Conservation (phyloP, 2,888 invertebrate genomes). For the Nysson spinosus region DNA sequence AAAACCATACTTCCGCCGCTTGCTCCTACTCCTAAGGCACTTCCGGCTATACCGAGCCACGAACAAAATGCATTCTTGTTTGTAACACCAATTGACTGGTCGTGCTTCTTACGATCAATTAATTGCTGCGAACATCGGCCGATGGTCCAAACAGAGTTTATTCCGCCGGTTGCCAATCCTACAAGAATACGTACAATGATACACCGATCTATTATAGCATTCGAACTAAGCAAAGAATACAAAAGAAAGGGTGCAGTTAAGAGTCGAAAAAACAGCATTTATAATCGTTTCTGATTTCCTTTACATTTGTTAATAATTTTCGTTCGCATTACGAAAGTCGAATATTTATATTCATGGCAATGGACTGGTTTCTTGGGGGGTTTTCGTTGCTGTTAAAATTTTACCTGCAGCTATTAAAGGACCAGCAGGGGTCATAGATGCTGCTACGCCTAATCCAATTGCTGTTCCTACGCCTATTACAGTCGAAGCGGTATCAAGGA, state of each 20-base stretch:
- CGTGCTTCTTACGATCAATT: slow-evolving; percentile 59
- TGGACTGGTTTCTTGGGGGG: no score
- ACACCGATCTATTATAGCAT: no score
- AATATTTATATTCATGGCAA: no score
- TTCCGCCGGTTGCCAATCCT: slow-evolving; percentile 8
- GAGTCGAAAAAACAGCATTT: no score
- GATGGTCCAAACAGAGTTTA: slow-evolving; percentile 53
- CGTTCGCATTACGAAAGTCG: no score
- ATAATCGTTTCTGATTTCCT: no score
- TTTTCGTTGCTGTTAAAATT: no score
- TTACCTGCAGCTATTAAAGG: slow-evolving; percentile 57
- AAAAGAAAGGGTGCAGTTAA: no score
- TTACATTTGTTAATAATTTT: no score
- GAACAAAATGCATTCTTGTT: slow-evolving; percentile 53
- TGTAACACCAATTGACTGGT: slow-evolving; percentile 57
- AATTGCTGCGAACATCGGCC: slow-evolving; percentile 56
- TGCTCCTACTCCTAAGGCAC: slow-evolving; percentile 55
- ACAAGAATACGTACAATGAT: not conserved
- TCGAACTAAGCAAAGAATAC: no score
- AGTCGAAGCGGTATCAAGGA: slow-evolving; percentile 47
- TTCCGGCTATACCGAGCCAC: slow-evolving; percentile 61
- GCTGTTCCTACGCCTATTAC: slow-evolving; percentile 33
- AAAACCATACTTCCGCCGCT: slow-evolving; percentile 54
- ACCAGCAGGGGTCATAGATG: slow-evolving; percentile 60
- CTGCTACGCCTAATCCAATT: slow-evolving; percentile 45